Percentiles rank a stretch among this genome's conserved stretches.
These are phyloP conservation scores for Drosophila watanabei DNA, from an alignment of 1,140 invertebrate species.

Conservation along the genomic window DNA sequence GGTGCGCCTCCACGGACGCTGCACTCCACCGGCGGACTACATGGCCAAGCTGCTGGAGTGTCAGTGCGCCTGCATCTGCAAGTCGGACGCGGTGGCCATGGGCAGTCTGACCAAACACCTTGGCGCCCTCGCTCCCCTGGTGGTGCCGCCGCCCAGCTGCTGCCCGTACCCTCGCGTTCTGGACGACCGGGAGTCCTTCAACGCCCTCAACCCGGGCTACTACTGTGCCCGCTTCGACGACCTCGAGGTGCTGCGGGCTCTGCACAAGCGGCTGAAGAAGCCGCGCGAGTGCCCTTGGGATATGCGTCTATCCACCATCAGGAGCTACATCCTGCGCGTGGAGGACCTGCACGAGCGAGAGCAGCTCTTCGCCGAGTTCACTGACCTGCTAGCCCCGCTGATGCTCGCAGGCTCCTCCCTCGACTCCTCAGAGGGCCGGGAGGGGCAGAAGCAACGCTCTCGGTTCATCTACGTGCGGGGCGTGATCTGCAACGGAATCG, in stretches of 20 bases:
- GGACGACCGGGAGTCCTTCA: conserved; percentile 71
- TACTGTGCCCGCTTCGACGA: conserved; percentile 71
- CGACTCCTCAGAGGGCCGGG: not conserved
- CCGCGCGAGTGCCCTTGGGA: conserved; percentile 60
- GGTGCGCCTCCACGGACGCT: conserved; percentile 61
- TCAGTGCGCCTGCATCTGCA: conserved; percentile 33
- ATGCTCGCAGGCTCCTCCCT: conserved; percentile 10
- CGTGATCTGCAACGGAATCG: conserved; percentile 67
- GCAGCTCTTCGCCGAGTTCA: conserved; percentile 39
- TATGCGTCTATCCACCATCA: conserved; percentile 48
- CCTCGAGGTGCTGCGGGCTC: conserved; percentile 61
- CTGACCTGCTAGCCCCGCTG: conserved; percentile 12
- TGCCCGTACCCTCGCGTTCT: conserved; percentile 70
- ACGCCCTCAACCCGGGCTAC: conserved; percentile 66
- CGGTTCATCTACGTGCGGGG: conserved; percentile 76
- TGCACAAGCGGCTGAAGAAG: conserved; percentile 55
- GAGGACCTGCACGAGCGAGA: conserved; percentile 33
- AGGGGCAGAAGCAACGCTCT: conserved; percentile 53
- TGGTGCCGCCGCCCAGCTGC: conserved; percentile 43
- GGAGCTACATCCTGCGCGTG: conserved; percentile 50
- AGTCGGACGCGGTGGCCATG: conserved; percentile 47
- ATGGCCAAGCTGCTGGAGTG: conserved; percentile 45
- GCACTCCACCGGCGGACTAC: conserved; percentile 64
- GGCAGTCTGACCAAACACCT: conserved; percentile 33
- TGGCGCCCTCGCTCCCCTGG: conserved; percentile 45